Percentiles rank a stretch among this genome's conserved stretches.
Evolutionary conservation across 2,113 vertebrate species (phyloP).

Genomic region (Romanogobio albipinnatus): DNA sequence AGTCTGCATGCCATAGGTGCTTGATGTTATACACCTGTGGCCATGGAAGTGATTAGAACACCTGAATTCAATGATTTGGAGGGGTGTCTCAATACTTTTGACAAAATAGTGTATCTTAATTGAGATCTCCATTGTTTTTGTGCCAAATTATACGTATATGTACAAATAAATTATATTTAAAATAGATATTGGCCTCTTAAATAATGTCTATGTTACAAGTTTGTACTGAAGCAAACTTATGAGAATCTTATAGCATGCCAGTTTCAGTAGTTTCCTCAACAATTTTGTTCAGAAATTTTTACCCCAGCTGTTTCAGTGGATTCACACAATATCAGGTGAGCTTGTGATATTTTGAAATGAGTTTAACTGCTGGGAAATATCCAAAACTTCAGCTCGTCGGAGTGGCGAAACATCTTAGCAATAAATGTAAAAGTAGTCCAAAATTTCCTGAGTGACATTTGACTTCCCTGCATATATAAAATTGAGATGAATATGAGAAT

Average conservation of each 20-base stretch:
- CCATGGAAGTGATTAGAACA: too few species aligned
- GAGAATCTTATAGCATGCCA: neutral
- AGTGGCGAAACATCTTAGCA: neutral
- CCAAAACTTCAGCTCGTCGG: neutral
- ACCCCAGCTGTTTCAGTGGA: neutral
- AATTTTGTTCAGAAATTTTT: neutral
- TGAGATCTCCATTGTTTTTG: too few species aligned
- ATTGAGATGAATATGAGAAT: neutral
- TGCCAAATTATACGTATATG: neutral
- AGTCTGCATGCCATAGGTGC: too few species aligned
- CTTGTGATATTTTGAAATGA: neutral
- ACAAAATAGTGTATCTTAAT: neutral
- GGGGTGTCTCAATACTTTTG: too few species aligned
- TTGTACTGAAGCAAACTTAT: neutral
- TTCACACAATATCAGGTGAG: neutral
- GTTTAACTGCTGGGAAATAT: neutral
- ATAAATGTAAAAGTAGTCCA: neutral
- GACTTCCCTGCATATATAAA: neutral
- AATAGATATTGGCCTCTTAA: neutral
- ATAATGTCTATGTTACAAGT: neutral
- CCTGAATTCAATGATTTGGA: too few species aligned
- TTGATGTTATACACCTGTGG: too few species aligned
- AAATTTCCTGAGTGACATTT: neutral
- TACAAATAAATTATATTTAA: neutral
- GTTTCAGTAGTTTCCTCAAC: neutral